phyloP scores from a whole-genome alignment of 2,113 vertebrate species.

The Phrynosoma blainvillii region DNA sequence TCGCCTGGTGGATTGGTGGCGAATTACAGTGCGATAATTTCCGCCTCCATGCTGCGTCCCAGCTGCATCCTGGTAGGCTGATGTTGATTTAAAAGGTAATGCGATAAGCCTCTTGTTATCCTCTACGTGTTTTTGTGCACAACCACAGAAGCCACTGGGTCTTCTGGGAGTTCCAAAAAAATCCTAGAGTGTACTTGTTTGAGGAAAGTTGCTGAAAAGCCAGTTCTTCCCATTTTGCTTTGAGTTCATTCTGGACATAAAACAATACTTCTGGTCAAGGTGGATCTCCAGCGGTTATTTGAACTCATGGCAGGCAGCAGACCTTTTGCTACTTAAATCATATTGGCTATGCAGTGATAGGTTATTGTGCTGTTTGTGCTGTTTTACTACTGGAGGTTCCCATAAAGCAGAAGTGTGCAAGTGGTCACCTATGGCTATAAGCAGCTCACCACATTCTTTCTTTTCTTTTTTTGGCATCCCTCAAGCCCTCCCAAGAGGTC shows the following conservation, averaged over 20 bases:
- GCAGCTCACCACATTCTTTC: no score
- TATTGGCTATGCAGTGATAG: neutral
- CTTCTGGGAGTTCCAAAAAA: neutral
- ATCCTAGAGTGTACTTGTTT: neutral
- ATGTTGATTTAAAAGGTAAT: no score
- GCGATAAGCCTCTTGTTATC: neutral
- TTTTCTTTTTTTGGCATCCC: no score
- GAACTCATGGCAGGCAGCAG: neutral
- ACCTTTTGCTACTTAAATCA: neutral
- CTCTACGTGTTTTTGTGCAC: neutral
- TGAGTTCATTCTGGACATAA: neutral
- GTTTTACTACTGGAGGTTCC: neutral
- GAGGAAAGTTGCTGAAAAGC: neutral
- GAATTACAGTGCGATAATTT: no score
- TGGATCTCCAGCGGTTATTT: neutral
- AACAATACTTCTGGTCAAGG: neutral
- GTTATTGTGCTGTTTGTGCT: neutral
- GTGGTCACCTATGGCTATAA: no score
- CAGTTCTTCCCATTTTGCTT: neutral
- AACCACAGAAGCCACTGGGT: no score
- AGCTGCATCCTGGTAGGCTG: no score
- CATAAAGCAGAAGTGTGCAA: neutral
- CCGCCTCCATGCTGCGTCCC: no score
- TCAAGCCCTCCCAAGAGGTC: no score
- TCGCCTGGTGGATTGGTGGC: no score